Percentiles rank a stretch among this genome's conserved stretches.
phyloP scores from a whole-genome alignment of 2,888 invertebrate species.

The Chalcosyrphus nemorum region DNA sequence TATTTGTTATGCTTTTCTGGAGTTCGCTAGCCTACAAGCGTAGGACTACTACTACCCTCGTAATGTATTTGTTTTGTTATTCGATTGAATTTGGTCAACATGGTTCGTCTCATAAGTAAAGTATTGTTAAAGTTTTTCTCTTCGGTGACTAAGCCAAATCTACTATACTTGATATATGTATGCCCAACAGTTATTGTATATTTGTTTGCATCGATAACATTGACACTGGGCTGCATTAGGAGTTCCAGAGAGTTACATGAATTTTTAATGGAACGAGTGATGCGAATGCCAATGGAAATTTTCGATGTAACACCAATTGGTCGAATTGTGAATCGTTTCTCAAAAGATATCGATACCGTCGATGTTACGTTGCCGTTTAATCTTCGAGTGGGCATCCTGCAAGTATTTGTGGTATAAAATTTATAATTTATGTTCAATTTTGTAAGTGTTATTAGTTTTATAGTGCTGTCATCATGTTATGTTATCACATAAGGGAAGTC shows the following conservation, averaged over 20 bases:
- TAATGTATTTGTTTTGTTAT: neutral
- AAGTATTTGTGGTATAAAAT: slow-evolving; percentile 81
- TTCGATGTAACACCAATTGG: slow-evolving; percentile 91
- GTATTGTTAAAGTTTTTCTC: neutral
- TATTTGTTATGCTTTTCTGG: neutral
- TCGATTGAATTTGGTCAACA: neutral
- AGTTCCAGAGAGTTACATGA: slow-evolving; percentile 86
- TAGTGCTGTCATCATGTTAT: neutral
- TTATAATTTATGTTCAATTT: neutral
- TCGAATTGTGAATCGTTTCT: slow-evolving; percentile 87
- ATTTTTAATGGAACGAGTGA: slow-evolving; percentile 84
- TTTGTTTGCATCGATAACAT: slow-evolving; percentile 76
- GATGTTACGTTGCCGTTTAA: slow-evolving; percentile 83
- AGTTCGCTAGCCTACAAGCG: neutral
- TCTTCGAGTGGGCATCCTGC: slow-evolving; percentile 80
- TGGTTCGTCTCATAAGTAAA: neutral
- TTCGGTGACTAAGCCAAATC: neutral
- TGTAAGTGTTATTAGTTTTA: neutral
- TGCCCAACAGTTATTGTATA: slow-evolving; percentile 1
- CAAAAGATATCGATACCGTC: slow-evolving; percentile 84
- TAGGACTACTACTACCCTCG: neutral
- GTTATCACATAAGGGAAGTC: too few species aligned
- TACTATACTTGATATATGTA: neutral
- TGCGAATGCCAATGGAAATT: slow-evolving; percentile 87
- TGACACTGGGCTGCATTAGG: slow-evolving; percentile 81